Evolutionary conservation across 2,113 vertebrate genomes (phyloP).

Genomic region (Silurus glanis): DNA sequence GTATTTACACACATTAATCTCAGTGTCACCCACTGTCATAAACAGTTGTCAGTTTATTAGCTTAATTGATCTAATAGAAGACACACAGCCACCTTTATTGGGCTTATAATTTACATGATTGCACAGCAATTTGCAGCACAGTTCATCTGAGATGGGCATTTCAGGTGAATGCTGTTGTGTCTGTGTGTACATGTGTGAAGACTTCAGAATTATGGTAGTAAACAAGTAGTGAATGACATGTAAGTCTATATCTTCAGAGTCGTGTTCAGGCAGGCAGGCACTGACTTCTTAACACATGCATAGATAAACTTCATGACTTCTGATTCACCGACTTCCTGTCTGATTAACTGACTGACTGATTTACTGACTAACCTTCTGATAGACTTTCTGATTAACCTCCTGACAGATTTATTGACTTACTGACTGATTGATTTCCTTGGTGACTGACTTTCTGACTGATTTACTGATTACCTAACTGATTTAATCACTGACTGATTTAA

Average conservation of each 20-base stretch:
- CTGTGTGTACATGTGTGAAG: neutral
- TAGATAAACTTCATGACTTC: neutral
- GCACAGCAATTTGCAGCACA: neutral
- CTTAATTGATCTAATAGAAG: neutral
- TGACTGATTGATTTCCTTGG: neutral
- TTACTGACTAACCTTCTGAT: neutral
- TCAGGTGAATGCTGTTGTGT: neutral
- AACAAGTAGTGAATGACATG: neutral
- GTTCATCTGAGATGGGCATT: neutral
- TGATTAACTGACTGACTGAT: neutral
- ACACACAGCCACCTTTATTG: neutral
- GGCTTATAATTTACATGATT: neutral
- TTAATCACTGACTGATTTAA: no score
- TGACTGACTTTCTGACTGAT: neutral
- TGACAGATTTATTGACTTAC: neutral
- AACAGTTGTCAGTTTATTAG: neutral
- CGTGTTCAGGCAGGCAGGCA: neutral
- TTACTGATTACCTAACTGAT: neutral
- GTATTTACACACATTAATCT: slow-evolving; percentile 19
- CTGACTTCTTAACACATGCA: neutral
- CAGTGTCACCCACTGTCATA: neutral
- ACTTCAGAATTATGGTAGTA: neutral
- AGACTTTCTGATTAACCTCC: neutral
- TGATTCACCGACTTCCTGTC: neutral
- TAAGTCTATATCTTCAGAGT: neutral